phyloP scores from a whole-genome alignment of 2,888 invertebrate genomes.

The Vanessa cardui region DNA sequence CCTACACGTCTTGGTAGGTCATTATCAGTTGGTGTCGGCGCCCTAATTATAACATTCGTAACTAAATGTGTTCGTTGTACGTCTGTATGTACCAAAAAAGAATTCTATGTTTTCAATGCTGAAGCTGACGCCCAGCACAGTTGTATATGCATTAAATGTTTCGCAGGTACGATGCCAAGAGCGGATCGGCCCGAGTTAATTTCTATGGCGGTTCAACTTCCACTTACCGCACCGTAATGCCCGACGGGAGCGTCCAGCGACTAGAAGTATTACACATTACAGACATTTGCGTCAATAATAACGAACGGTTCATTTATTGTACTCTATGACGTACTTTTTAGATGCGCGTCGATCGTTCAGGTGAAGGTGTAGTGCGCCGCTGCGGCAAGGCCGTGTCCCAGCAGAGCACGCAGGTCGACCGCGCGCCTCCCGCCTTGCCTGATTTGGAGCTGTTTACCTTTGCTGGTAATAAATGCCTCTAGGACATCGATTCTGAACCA shows the following conservation, averaged over 20 bases:
- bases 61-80: too few relatives aligned
- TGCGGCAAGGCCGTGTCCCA: constrained; percentile 51
- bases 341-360: constrained; percentile 60
- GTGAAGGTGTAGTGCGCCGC: constrained; percentile 49
- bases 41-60: too few relatives aligned
- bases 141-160: not conserved
- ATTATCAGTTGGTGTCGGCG: not conserved
- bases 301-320: too few relatives aligned
- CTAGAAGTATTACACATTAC: constrained; percentile 48
- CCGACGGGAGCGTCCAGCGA: constrained; percentile 53
- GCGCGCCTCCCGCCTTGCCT: constrained; percentile 60
- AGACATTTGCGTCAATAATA: too few relatives aligned
- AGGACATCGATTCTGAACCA: too few relatives aligned
- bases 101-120: too few relatives aligned
- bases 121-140: too few relatives aligned
- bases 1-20: constrained; percentile 58
- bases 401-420: constrained; percentile 46
- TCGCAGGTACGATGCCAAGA: constrained; percentile 65
- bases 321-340: constrained; percentile 28
- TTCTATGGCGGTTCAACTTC: constrained; percentile 61
- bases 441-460: constrained; percentile 58
- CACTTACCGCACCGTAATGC: constrained; percentile 51
- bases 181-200: constrained; percentile 60
- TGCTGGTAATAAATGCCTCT: constrained; percentile 48
- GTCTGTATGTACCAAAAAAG: too few relatives aligned